A percentile compares a stretch with the other conserved stretches of the same genome.
These are phyloP conservation scores for Helicorthomorpha holstii DNA, from an alignment of 1,140 invertebrate genomes.

Conservation along the genomic window DNA sequence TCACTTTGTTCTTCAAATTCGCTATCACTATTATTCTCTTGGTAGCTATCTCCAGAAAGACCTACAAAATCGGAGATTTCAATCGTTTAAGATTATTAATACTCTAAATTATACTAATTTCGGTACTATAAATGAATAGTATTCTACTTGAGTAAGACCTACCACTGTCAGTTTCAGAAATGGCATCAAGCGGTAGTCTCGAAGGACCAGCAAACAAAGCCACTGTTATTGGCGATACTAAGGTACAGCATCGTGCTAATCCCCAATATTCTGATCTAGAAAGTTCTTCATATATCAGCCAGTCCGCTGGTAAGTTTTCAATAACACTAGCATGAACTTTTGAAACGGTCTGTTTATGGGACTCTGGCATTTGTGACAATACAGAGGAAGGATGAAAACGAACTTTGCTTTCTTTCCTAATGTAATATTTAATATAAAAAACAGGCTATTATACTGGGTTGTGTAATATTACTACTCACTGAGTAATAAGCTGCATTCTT, in stretches of 20 bases:
- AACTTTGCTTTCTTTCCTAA: slow-evolving; percentile 51
- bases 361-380: slow-evolving; percentile 32
- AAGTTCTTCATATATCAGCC: slow-evolving; percentile 72
- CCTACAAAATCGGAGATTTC: slow-evolving; percentile 1
- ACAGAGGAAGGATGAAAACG: slow-evolving; percentile 56
- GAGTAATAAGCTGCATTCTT: slow-evolving; percentile 35
- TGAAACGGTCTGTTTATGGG: slow-evolving; percentile 21
- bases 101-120: background rate
- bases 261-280: slow-evolving; percentile 41
- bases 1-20: slow-evolving; percentile 43
- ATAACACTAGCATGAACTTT: slow-evolving; percentile 25
- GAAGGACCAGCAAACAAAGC: slow-evolving; percentile 56
- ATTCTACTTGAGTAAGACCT: slow-evolving; percentile 10
- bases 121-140: background rate
- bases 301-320: slow-evolving; percentile 47
- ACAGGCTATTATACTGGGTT: too few species aligned
- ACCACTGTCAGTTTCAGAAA: slow-evolving; percentile 35
- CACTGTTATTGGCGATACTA: slow-evolving; percentile 60
- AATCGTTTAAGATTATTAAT: background rate
- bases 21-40: slow-evolving; percentile 33
- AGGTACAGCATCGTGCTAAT: slow-evolving; percentile 51
- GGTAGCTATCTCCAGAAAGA: slow-evolving; percentile 4
- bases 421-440: too few species aligned
- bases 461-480: slow-evolving; percentile 27
- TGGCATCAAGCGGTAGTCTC: slow-evolving; percentile 40